phyloP scores from a whole-genome alignment of 2,888 invertebrate species.

The Idaea biselata region DNA sequence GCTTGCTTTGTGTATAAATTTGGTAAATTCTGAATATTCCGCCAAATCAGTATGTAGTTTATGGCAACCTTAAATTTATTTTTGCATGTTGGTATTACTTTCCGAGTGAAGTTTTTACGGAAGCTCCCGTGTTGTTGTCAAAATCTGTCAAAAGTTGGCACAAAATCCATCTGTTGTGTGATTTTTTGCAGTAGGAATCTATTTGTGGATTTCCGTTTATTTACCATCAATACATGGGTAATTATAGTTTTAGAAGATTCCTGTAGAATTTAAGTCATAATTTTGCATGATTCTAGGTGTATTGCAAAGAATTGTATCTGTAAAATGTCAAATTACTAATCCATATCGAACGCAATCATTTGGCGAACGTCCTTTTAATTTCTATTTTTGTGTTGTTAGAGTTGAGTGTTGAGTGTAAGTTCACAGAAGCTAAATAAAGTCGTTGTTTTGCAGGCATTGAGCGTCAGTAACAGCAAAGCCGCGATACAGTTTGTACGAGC shows the following conservation, averaged over 20 bases:
- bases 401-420: not conserved
- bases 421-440: not conserved
- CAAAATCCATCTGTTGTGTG: slow-evolving; percentile 67
- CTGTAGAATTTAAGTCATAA: not conserved
- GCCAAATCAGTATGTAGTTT: too few relatives aligned
- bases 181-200: slow-evolving; percentile 47
- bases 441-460: slow-evolving; percentile 2
- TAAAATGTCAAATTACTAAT: not conserved
- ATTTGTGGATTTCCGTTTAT: slow-evolving; percentile 40
- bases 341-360: not conserved
- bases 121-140: slow-evolving; percentile 21
- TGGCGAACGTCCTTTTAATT: not conserved
- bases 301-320: not conserved
- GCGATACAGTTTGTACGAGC: slow-evolving; percentile 12
- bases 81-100: slow-evolving; percentile 3
- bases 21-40: too few relatives aligned
- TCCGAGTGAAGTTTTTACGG: not conserved
- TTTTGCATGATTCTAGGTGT: not conserved
- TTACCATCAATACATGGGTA: slow-evolving; percentile 25
- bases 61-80: not conserved
- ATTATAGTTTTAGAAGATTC: slow-evolving; percentile 7
- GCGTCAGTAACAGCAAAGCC: not conserved
- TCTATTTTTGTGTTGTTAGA: not conserved
- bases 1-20: too few relatives aligned
- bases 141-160: slow-evolving; percentile 72